A percentile compares a stretch with the other conserved stretches of the same genome.
Conservation (phyloP, 2,113 vertebrate genomes). For the Dasypus novemcinctus region DNA sequence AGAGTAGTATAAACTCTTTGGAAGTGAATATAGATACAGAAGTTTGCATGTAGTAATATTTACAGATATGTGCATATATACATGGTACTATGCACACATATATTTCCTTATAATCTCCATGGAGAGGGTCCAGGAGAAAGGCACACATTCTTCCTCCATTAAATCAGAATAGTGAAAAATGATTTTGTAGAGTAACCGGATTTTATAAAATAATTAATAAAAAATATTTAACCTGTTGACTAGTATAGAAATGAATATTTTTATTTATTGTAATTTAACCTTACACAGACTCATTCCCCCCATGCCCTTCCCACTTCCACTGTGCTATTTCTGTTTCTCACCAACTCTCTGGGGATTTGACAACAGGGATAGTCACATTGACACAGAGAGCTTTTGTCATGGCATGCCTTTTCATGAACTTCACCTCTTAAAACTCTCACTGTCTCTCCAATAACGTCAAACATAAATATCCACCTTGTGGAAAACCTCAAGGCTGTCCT, state of each 20-base stretch:
- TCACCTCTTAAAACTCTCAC: neutral
- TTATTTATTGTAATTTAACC: neutral
- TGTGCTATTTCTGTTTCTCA: neutral
- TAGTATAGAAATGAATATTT: neutral
- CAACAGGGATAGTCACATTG: neutral
- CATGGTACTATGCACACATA: too few species aligned
- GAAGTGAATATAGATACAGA: too few species aligned
- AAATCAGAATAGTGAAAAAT: too few species aligned
- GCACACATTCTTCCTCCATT: neutral
- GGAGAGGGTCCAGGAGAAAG: too few species aligned
- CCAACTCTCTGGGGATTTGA: neutral
- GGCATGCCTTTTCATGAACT: neutral
- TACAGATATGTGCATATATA: too few species aligned
- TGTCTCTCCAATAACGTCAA: neutral
- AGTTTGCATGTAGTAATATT: too few species aligned
- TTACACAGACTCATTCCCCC: too few species aligned
- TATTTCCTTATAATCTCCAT: too few species aligned
- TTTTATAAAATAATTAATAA: neutral
- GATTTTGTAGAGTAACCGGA: neutral
- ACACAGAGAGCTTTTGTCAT: too few species aligned
- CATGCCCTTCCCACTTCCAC: neutral
- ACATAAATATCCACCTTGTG: neutral
- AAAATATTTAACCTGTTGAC: neutral
- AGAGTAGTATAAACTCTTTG: too few species aligned
- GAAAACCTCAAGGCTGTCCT: too few species aligned